Conservation (phyloP, 2,888 invertebrate species). For the Lasiommata megera region DNA sequence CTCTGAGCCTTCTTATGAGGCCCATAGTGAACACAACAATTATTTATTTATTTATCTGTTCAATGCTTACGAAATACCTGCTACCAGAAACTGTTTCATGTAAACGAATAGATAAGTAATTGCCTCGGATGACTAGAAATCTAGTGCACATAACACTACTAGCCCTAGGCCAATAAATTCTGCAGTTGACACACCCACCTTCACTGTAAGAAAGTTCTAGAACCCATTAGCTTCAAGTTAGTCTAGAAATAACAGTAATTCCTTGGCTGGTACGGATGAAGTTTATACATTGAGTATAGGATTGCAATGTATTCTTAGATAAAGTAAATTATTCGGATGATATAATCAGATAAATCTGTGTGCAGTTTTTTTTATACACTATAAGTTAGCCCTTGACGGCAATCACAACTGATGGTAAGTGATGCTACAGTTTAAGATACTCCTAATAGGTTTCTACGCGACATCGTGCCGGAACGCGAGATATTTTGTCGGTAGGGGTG, state of each 20-base stretch:
- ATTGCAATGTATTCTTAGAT: background rate
- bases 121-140: conserved; percentile 8
- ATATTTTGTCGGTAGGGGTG: too few relatives aligned
- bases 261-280: background rate
- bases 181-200: conserved; percentile 10
- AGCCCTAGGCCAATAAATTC: conserved; percentile 9
- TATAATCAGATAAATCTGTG: too few relatives aligned
- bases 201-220: conserved; percentile 3
- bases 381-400: too few relatives aligned
- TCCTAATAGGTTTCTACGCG: too few relatives aligned
- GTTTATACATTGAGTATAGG: background rate
- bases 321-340: too few relatives aligned
- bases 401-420: too few relatives aligned
- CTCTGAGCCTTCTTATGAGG: too few relatives aligned
- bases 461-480: too few relatives aligned
- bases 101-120: conserved; percentile 1
- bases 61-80: background rate
- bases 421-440: too few relatives aligned
- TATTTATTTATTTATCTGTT: too few relatives aligned
- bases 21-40: too few relatives aligned
- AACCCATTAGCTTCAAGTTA: background rate
- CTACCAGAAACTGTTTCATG: background rate
- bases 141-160: conserved; percentile 10
- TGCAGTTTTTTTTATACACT: too few relatives aligned
- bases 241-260: background rate